Evolutionary conservation across 2,888 invertebrate genomes (phyloP).

Genomic region (Epinotia demarniana): DNA sequence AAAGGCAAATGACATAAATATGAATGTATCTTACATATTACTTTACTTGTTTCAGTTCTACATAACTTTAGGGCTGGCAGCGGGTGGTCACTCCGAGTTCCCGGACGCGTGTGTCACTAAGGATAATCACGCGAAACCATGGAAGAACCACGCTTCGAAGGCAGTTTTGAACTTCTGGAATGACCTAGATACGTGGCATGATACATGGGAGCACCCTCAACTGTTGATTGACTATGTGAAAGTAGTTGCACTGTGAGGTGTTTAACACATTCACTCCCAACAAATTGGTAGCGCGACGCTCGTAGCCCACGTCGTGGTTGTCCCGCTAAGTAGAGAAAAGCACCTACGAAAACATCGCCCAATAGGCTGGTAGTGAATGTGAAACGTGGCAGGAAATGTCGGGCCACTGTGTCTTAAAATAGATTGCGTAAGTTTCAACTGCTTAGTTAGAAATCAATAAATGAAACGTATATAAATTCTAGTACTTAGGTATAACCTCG

Average conservation of each 20-base stretch:
- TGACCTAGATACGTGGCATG: conserved; percentile 82
- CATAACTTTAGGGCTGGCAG: conserved; percentile 87
- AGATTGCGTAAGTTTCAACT: too few species aligned
- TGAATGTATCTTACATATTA: not conserved
- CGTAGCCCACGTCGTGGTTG: too few species aligned
- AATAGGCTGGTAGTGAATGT: too few species aligned
- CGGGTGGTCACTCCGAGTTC: conserved; percentile 88
- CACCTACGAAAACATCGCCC: too few species aligned
- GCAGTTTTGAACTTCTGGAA: conserved; percentile 86
- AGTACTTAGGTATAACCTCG: too few species aligned
- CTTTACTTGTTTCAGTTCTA: conserved; percentile 81
- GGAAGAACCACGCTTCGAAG: conserved; percentile 85
- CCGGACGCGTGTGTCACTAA: conserved; percentile 80
- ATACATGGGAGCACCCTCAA: conserved; percentile 83
- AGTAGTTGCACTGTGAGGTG: conserved; percentile 73
- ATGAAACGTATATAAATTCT: too few species aligned
- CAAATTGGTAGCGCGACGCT: too few species aligned
- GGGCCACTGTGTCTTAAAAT: too few species aligned
- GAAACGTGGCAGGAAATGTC: too few species aligned
- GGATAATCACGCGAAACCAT: conserved; percentile 83
- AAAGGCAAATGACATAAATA: too few species aligned
- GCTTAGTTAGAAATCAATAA: too few species aligned
- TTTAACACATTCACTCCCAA: not conserved
- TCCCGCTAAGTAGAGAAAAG: too few species aligned
- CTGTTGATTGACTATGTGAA: conserved; percentile 86